Conservation (phyloP, 2,888 invertebrate species). For the Muscina levida region DNA sequence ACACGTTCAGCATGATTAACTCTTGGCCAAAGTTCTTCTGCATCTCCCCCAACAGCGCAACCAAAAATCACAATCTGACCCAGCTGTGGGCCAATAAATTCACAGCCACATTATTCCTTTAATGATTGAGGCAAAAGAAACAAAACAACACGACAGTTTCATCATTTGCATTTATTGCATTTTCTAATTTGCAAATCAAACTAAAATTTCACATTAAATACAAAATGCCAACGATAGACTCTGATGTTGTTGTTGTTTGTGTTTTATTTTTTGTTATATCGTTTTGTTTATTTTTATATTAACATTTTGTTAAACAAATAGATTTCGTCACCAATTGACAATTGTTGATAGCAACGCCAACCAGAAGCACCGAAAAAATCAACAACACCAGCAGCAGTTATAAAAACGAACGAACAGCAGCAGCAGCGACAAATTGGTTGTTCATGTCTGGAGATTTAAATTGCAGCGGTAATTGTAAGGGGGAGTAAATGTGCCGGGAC, state of each 20-base stretch:
- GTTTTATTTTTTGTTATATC: conserved; percentile 32
- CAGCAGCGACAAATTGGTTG: conserved; percentile 30
- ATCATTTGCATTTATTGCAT: no score
- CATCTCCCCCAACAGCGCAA: neutral
- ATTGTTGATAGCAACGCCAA: conserved; percentile 1
- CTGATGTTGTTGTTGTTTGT: neutral
- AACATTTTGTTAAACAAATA: conserved; percentile 57
- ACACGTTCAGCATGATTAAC: conserved; percentile 41
- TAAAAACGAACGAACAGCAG: neutral
- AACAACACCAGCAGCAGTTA: conserved; percentile 4
- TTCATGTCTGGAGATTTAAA: conserved; percentile 32
- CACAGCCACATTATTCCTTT: conserved; percentile 19
- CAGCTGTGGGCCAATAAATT: conserved; percentile 29
- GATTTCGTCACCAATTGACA: conserved; percentile 50
- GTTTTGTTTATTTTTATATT: no score
- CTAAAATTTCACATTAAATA: conserved; percentile 15
- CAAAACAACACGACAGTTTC: no score
- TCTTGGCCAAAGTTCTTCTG: no score
- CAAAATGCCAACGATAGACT: conserved; percentile 19
- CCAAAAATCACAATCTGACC: conserved; percentile 7
- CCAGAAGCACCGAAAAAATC: neutral
- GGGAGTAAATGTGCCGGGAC: conserved; percentile 8
- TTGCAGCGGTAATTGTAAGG: conserved; percentile 16
- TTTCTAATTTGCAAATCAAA: conserved; percentile 46
- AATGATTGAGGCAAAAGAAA: conserved; percentile 8